A percentile compares a stretch with the other conserved stretches of the same genome.
Conservation (phyloP, 2,113 vertebrate species). For the Corvus moneduloides region DNA sequence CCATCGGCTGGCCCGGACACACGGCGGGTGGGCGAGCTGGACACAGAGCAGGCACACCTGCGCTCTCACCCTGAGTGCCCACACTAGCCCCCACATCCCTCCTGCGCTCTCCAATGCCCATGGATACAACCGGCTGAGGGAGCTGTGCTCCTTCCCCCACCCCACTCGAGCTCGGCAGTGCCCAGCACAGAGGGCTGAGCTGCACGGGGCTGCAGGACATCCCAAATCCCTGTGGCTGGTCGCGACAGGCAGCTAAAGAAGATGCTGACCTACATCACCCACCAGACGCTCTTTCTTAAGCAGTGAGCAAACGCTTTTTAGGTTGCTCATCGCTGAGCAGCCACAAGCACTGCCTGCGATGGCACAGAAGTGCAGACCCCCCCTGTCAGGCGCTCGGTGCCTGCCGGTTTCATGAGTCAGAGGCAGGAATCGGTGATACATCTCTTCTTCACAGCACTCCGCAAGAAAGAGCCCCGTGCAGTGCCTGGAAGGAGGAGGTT, state of each 20-base stretch:
- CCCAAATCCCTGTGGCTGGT: background rate
- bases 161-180: accelerated
- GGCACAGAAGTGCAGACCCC: background rate
- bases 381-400: background rate
- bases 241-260: background rate
- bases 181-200: background rate
- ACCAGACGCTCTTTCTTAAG: background rate
- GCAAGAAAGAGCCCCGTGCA: accelerated
- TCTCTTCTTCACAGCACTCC: background rate
- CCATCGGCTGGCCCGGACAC: background rate
- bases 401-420: accelerated
- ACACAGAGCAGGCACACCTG: accelerated
- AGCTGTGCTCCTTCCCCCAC: background rate
- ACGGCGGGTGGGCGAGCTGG: background rate
- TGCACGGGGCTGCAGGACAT: background rate
- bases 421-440: background rate
- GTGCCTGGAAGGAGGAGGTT: background rate
- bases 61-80: accelerated
- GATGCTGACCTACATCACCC: background rate
- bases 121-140: background rate
- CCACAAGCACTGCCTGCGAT: background rate
- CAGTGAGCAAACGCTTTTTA: background rate
- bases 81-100: accelerated
- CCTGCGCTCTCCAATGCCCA: accelerated
- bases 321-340: background rate